Evolutionary conservation across 2,113 vertebrate genomes (phyloP).

Genomic region (Lepus timidus): DNA sequence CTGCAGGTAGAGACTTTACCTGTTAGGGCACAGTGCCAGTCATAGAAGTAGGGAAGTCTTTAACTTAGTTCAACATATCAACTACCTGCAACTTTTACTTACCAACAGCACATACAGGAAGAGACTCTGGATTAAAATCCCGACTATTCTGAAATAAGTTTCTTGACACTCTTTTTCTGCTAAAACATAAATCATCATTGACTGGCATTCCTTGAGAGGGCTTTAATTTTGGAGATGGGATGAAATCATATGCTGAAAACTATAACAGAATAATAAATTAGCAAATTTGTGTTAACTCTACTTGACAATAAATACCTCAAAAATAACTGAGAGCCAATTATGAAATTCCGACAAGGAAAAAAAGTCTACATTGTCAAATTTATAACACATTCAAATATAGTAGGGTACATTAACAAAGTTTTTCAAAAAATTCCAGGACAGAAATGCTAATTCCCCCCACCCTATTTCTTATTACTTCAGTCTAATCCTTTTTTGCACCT

Average conservation of each 20-base stretch:
- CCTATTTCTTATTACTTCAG: constrained; percentile 1
- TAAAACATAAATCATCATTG: constrained; percentile 82
- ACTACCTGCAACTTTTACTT: constrained; percentile 75
- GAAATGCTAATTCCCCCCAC: not conserved
- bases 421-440: constrained; percentile 35
- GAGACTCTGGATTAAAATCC: constrained; percentile 78
- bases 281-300: constrained; percentile 38
- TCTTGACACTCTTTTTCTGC: constrained; percentile 82
- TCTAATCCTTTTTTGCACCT: not conserved
- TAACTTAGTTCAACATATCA: not conserved
- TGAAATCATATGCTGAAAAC: constrained; percentile 84
- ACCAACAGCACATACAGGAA: constrained; percentile 81
- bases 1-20: no score
- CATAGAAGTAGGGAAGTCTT: not conserved
- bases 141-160: constrained; percentile 69
- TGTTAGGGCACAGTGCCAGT: no score
- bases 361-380: constrained; percentile 8
- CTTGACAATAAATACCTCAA: not conserved
- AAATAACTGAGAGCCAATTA: constrained; percentile 49
- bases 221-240: constrained; percentile 80
- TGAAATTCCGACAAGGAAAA: constrained; percentile 35
- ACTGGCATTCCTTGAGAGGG: constrained; percentile 76
- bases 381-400: constrained; percentile 7
- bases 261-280: constrained; percentile 70
- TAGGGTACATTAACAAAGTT: not conserved